These are phyloP conservation scores for Syngnathus acus DNA, from an alignment of 2,797 vertebrate genomes.

Conservation along the genomic window DNA sequence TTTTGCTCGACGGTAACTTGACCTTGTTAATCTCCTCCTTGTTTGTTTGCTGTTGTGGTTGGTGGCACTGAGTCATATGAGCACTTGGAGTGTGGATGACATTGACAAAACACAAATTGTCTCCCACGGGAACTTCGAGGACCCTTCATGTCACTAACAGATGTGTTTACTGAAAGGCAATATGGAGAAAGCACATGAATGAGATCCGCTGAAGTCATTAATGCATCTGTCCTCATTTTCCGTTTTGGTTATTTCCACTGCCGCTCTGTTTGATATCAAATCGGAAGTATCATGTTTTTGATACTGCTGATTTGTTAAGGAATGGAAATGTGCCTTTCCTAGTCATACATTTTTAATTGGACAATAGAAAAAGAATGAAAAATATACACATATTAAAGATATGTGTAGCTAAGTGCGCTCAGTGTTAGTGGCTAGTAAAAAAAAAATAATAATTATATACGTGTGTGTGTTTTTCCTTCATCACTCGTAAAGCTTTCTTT, in stretches of 20 bases:
- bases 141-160: neutral
- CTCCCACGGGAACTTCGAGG: neutral
- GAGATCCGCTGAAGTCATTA: neutral
- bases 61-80: neutral
- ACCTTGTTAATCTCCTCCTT: neutral
- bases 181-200: neutral
- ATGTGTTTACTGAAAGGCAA: neutral
- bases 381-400: too few species aligned
- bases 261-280: neutral
- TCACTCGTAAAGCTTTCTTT: too few species aligned
- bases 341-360: too few species aligned
- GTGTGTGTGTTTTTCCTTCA: too few species aligned
- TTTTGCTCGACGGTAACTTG: neutral
- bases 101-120: neutral
- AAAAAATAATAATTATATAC: neutral
- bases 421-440: neutral
- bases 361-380: too few species aligned
- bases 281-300: neutral
- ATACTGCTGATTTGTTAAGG: neutral
- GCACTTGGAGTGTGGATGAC: constrained; percentile 1
- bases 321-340: too few species aligned
- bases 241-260: neutral
- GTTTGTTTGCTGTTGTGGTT: neutral
- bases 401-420: neutral
- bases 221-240: neutral